phyloP scores from a whole-genome alignment of 2,797 vertebrate genomes.

The Sylvilagus floridanus region DNA sequence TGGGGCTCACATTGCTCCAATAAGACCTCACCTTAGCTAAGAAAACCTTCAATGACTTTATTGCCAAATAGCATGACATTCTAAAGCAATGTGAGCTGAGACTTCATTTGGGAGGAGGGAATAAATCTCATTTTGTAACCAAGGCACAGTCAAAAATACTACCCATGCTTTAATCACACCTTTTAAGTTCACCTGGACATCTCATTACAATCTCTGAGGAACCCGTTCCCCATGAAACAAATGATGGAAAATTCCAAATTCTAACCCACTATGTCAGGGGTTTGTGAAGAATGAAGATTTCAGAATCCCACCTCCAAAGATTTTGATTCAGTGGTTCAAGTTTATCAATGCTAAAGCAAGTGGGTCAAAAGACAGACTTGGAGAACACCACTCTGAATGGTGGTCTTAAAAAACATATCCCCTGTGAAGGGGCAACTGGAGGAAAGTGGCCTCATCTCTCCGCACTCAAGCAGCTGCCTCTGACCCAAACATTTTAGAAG shows the following conservation, averaged over 20 bases:
- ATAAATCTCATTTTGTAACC: not conserved
- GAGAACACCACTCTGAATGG: not conserved
- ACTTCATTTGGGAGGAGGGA: not conserved
- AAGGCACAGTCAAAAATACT: not conserved
- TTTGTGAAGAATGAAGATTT: not conserved
- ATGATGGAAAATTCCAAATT: not conserved
- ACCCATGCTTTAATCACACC: not conserved
- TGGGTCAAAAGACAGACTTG: not conserved
- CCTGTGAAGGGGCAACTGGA: not conserved
- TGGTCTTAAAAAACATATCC: not conserved
- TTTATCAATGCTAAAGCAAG: not conserved
- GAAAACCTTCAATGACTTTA: not conserved
- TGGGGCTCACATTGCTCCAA: not conserved
- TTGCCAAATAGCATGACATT: slow-evolving; percentile 15
- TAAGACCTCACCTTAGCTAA: not conserved
- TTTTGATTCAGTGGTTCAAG: not conserved
- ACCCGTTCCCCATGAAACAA: not conserved
- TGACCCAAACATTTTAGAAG: not conserved
- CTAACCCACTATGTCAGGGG: not conserved
- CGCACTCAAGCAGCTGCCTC: not conserved
- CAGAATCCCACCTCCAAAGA: not conserved
- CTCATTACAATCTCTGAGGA: not conserved
- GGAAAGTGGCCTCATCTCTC: not conserved
- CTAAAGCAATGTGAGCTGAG: not conserved
- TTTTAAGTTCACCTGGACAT: not conserved